These are phyloP conservation scores for Scaptomyza tumidula DNA, from an alignment of 2,888 invertebrate genomes.

Conservation along the genomic window DNA sequence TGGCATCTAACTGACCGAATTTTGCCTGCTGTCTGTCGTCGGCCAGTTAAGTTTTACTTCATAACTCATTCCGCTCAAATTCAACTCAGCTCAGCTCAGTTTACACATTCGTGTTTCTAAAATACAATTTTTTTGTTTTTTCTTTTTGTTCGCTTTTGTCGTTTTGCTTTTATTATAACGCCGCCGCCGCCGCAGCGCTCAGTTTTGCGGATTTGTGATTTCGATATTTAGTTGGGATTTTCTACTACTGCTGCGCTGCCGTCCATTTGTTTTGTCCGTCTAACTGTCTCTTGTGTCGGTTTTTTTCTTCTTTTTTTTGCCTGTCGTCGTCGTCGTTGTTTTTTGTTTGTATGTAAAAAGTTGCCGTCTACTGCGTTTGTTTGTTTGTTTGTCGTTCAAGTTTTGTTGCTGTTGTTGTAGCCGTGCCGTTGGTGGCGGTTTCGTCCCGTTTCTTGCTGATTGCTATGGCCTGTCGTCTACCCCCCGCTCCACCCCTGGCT, in stretches of 20 bases:
- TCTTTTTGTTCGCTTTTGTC: constrained; percentile 5
- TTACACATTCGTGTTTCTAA: constrained; percentile 55
- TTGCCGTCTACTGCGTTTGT: constrained; percentile 39
- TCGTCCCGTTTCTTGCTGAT: constrained; percentile 60
- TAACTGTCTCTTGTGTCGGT: constrained; percentile 26
- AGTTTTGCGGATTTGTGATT: constrained; percentile 74
- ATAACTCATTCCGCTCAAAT: constrained; percentile 22
- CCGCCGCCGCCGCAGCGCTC: no score
- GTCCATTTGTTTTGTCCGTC: constrained; percentile 46
- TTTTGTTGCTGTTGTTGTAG: constrained; percentile 31
- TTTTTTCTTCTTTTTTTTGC: no score
- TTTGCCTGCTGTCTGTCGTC: background rate
- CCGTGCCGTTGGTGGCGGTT: constrained; percentile 53
- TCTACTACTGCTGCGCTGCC: constrained; percentile 21
- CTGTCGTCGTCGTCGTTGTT: constrained; percentile 1
- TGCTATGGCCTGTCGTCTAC: constrained; percentile 34
- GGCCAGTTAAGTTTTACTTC: constrained; percentile 28
- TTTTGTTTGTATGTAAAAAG: constrained; percentile 45
- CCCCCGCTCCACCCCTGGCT: constrained; percentile 17
- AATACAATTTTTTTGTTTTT: constrained; percentile 54
- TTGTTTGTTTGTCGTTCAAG: constrained; percentile 51
- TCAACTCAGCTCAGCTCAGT: constrained; percentile 13
- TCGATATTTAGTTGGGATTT: constrained; percentile 74
- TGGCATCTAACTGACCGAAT: constrained; percentile 40
- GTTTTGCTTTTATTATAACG: constrained; percentile 48